Conservation (phyloP, 2,113 vertebrate genomes). For the Beaufortia kweichowensis region DNA sequence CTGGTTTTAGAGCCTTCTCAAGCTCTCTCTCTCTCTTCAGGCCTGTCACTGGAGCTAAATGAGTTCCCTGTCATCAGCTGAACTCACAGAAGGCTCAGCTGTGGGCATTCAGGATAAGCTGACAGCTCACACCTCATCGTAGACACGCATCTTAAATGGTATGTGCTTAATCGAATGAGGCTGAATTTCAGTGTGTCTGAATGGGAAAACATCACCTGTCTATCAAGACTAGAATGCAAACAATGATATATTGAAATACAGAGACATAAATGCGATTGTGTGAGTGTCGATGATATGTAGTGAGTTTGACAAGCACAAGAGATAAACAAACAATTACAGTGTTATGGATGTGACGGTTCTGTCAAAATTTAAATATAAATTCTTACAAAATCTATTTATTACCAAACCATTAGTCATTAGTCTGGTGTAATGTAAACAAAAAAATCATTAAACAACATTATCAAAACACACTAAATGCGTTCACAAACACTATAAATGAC, state of each 20-base stretch:
- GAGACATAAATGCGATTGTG: background rate
- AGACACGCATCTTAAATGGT: conserved; percentile 36
- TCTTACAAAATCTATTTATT: too few relatives aligned
- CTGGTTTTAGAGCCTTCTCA: conserved; percentile 18
- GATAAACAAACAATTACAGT: too few relatives aligned
- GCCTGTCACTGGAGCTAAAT: conserved; percentile 64
- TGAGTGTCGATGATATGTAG: background rate
- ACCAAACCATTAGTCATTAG: too few relatives aligned
- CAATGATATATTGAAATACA: background rate
- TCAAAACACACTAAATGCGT: background rate
- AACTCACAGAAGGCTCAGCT: conserved; percentile 51
- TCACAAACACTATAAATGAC: background rate
- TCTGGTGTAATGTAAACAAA: too few relatives aligned
- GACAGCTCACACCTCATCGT: conserved; percentile 62
- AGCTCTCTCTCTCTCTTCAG: conserved; percentile 19
- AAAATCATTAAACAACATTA: too few relatives aligned
- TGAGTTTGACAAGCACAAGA: background rate
- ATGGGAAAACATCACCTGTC: conserved; percentile 27
- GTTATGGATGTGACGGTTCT: too few relatives aligned
- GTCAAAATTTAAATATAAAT: too few relatives aligned
- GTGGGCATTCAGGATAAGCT: conserved; percentile 57
- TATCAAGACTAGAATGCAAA: conserved; percentile 7
- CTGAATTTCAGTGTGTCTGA: background rate
- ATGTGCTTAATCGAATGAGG: conserved; percentile 35
- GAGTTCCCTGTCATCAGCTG: conserved; percentile 63